Evolutionary conservation across 2,113 vertebrate genomes (phyloP).

Genomic region (Semicossyphus pulcher): DNA sequence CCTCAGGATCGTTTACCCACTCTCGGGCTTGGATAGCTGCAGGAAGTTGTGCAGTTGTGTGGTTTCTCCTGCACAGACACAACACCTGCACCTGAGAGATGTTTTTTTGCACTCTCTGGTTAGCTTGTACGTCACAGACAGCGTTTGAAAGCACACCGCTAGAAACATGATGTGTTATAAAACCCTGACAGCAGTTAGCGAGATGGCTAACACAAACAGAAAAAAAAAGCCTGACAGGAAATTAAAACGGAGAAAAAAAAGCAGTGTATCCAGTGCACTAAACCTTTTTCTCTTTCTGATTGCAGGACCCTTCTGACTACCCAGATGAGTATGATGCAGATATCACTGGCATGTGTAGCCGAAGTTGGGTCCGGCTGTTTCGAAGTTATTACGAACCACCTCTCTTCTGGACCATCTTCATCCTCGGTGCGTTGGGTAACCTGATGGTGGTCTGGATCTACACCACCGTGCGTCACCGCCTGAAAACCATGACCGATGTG

Average conservation of each 20-base stretch:
- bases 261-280: too few species aligned
- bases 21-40: conserved; percentile 45
- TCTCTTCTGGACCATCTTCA: conserved; percentile 88
- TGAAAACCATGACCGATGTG: conserved; percentile 89
- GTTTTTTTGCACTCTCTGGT: conserved; percentile 44
- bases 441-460: conserved; percentile 88
- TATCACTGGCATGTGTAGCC: conserved; percentile 74
- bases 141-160: conserved; percentile 41
- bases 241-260: conserved; percentile 1
- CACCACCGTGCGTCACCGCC: conserved; percentile 82
- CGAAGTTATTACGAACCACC: conserved; percentile 82
- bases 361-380: conserved; percentile 78
- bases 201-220: neutral
- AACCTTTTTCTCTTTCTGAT: neutral
- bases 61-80: conserved; percentile 75
- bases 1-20: conserved; percentile 38
- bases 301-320: conserved; percentile 39
- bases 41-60: conserved; percentile 77
- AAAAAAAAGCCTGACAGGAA: conserved; percentile 52
- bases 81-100: conserved; percentile 70
- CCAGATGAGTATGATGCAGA: neutral
- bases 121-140: conserved; percentile 51
- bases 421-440: conserved; percentile 87
- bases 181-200: conserved; percentile 22
- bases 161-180: conserved; percentile 16